Conservation (phyloP, 2,888 invertebrate species). For the Plagodis pulveraria region DNA sequence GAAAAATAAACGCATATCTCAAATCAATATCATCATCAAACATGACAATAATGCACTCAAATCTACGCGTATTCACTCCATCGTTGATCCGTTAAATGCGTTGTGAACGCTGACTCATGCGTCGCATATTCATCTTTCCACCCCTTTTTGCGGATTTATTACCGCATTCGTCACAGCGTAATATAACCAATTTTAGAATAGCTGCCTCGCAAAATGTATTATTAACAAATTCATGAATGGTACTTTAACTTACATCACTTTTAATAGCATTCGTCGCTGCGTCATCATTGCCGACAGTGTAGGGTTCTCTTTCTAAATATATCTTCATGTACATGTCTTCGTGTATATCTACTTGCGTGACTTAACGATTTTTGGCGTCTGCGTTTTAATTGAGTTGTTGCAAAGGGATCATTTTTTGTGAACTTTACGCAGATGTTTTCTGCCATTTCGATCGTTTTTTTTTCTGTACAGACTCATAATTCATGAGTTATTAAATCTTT, state of each 20-base stretch:
- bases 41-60: constrained; percentile 21
- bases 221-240: constrained; percentile 54
- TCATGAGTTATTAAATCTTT: too few species aligned
- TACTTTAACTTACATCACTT: constrained; percentile 48
- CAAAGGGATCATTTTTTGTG: constrained; percentile 37
- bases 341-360: constrained; percentile 37
- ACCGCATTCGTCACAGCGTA: constrained; percentile 64
- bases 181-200: constrained; percentile 57
- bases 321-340: constrained; percentile 22
- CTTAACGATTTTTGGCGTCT: constrained; percentile 49
- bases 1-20: constrained; percentile 1
- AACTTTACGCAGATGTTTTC: constrained; percentile 42
- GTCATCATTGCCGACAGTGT: constrained; percentile 47
- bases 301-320: constrained; percentile 39
- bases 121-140: constrained; percentile 63
- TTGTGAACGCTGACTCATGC: constrained; percentile 62
- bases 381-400: constrained; percentile 45
- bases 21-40: background rate
- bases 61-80: constrained; percentile 25
- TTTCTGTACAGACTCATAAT: too few species aligned
- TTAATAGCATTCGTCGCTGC: constrained; percentile 49
- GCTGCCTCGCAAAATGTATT: constrained; percentile 53
- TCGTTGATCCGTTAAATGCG: constrained; percentile 56
- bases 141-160: constrained; percentile 58
- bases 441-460: too few species aligned